Conservation (phyloP, 2,113 vertebrate genomes). For the Microtus oregoni region DNA sequence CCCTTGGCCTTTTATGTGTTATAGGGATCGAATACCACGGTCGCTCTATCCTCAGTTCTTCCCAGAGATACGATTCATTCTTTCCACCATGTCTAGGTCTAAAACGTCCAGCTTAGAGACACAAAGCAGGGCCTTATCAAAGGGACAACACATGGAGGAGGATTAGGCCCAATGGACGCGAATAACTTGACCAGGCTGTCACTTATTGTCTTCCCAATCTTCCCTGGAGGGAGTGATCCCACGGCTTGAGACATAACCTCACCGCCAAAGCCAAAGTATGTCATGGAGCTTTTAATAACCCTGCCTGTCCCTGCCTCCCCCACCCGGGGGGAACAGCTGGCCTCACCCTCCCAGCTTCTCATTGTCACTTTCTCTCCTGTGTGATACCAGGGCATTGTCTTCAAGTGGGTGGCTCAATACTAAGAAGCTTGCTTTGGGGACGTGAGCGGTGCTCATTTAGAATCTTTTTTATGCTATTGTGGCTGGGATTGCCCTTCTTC, state of each 20-base stretch:
- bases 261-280: constrained; percentile 80
- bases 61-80: constrained; percentile 8
- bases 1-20: not conserved
- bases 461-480: constrained; percentile 54
- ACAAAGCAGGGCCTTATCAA: constrained; percentile 70
- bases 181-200: constrained; percentile 74
- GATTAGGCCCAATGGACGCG: constrained; percentile 67
- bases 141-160: constrained; percentile 69
- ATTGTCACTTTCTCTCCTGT: constrained; percentile 71
- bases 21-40: not conserved
- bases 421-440: constrained; percentile 16
- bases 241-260: constrained; percentile 81
- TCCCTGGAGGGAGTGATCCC: constrained; percentile 66
- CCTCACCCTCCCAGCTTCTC: constrained; percentile 75
- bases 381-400: constrained; percentile 77
- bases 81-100: constrained; percentile 8
- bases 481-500: constrained; percentile 47
- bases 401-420: constrained; percentile 54
- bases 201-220: constrained; percentile 42
- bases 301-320: constrained; percentile 74
- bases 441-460: not conserved
- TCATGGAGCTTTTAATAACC: constrained; percentile 83
- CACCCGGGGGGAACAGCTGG: constrained; percentile 78
- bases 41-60: not conserved
- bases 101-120: constrained; percentile 58